Evolutionary conservation across 2,797 vertebrate genomes (phyloP).

Genomic region (Monodelphis domestica): DNA sequence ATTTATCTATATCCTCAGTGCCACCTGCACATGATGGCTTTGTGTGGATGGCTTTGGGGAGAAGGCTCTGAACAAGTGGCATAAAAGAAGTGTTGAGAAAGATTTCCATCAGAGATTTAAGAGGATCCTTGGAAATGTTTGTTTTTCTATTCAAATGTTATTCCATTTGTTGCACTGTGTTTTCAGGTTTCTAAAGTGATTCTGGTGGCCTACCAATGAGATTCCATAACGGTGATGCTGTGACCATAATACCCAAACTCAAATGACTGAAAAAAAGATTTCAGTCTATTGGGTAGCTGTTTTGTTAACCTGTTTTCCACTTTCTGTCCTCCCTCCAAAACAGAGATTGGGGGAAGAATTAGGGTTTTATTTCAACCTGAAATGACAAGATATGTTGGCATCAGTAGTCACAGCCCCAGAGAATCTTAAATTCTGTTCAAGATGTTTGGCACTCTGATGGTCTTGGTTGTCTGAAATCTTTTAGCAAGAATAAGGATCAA

Average conservation of each 20-base stretch:
- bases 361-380: background rate
- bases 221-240: background rate
- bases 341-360: too few species aligned
- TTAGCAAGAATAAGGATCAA: background rate
- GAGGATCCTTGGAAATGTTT: conserved; percentile 24
- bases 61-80: conserved; percentile 17
- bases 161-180: conserved; percentile 5
- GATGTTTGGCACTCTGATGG: background rate
- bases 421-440: background rate
- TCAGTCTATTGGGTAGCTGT: too few species aligned
- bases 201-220: background rate
- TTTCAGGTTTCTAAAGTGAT: conserved; percentile 41
- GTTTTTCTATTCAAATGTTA: conserved; percentile 19
- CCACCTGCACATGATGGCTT: background rate
- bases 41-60: conserved; percentile 13
- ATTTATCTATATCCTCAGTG: background rate
- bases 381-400: background rate
- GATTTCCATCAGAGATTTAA: background rate
- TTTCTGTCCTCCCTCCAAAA: background rate
- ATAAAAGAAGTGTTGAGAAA: background rate
- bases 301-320: background rate
- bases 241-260: background rate
- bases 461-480: background rate
- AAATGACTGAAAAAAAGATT: background rate
- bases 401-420: background rate